Percentiles rank a stretch among this genome's conserved stretches.
Conservation (phyloP, 2,888 invertebrate genomes). For the Drepanosiphum platanoidis region DNA sequence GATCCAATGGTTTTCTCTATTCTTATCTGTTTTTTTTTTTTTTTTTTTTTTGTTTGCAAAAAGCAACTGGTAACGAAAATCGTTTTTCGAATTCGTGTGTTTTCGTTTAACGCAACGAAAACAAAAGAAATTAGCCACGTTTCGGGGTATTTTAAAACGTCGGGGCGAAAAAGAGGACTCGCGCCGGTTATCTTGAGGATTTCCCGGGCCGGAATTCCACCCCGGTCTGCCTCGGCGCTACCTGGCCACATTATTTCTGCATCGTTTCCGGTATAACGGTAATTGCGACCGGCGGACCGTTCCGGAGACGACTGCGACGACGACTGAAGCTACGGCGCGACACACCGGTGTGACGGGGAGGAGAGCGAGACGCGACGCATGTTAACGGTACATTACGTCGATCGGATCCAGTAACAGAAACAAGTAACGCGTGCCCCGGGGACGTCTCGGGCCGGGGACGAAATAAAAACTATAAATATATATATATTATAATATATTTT, state of each 20-base stretch:
- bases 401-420: conserved; percentile 38
- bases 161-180: no score
- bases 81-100: no score
- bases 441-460: not conserved
- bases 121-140: no score
- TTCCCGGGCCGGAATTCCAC: no score
- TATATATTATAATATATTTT: not conserved
- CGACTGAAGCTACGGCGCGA: not conserved
- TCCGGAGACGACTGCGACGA: not conserved
- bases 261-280: conserved; percentile 18
- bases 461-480: conserved; percentile 37
- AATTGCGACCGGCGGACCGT: conserved; percentile 8
- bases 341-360: no score
- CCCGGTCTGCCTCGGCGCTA: not conserved
- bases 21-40: no score
- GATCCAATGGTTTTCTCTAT: no score
- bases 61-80: no score
- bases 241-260: conserved; percentile 10
- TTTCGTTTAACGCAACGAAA: no score
- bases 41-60: no score
- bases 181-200: no score
- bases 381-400: conserved; percentile 53
- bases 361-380: not conserved
- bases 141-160: no score
- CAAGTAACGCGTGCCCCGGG: conserved; percentile 1